These are phyloP conservation scores for Popillia japonica DNA, from an alignment of 1,140 invertebrate genomes.

Conservation along the genomic window DNA sequence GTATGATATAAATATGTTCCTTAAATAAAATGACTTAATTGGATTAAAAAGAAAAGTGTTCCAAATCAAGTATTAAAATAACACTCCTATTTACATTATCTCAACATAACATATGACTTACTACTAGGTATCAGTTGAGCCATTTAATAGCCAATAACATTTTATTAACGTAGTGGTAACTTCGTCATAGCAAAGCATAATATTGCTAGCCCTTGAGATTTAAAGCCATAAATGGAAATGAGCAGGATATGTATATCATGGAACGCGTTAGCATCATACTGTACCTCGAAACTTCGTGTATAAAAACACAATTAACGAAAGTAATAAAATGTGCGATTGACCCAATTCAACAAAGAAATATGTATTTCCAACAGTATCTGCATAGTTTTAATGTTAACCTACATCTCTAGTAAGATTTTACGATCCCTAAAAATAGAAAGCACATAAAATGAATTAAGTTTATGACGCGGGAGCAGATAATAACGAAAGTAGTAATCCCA, in stretches of 20 bases:
- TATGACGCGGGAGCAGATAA: no score
- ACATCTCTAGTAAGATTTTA: neutral
- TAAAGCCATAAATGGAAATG: neutral
- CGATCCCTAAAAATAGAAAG: slow-evolving; percentile 2
- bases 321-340: neutral
- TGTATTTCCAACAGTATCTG: neutral
- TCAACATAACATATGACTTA: no score
- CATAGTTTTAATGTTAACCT: slow-evolving; percentile 24
- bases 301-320: neutral
- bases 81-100: no score
- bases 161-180: neutral
- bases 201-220: neutral
- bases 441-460: slow-evolving; percentile 24
- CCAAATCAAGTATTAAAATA: no score
- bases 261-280: neutral
- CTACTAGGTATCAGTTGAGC: no score
- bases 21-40: no score
- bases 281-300: neutral
- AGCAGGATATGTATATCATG: neutral
- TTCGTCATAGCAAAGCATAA: neutral
- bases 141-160: neutral
- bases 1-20: no score
- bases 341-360: neutral
- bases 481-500: no score
- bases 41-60: no score